Percentiles rank a stretch among this genome's conserved stretches.
These are phyloP conservation scores for Tiliacea citrago DNA, from an alignment of 2,888 invertebrate species.

Conservation along the genomic window DNA sequence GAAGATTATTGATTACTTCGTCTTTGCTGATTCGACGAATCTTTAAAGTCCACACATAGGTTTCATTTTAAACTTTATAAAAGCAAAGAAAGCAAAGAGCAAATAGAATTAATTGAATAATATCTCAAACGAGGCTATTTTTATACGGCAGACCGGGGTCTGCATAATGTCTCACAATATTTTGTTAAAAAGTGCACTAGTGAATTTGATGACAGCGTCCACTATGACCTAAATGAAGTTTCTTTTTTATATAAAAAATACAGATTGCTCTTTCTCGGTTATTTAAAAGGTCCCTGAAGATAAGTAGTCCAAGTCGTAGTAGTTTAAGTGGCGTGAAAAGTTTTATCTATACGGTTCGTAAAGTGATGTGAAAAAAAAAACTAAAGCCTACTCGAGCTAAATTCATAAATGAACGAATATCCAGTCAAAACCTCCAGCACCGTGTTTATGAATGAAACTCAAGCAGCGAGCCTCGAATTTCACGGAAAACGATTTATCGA, in stretches of 20 bases:
- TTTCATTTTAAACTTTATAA: conserved; percentile 1
- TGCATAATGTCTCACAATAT: neutral
- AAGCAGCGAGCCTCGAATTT: conserved; percentile 21
- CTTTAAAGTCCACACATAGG: neutral
- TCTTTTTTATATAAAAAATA: neutral
- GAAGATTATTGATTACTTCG: conserved; percentile 22
- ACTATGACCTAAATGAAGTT: neutral
- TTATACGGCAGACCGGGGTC: neutral
- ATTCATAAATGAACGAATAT: conserved; percentile 23
- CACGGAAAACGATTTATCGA: conserved; percentile 33
- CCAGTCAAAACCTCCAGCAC: conserved; percentile 1
- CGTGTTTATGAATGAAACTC: conserved; percentile 3
- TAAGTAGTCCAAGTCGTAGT: no score
- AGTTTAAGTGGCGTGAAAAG: no score
- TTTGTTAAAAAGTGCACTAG: neutral
- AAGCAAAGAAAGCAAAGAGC: neutral
- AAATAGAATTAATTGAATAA: neutral
- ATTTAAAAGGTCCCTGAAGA: no score
- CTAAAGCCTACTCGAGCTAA: neutral
- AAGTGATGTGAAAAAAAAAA: neutral
- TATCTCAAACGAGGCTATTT: neutral
- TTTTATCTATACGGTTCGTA: neutral
- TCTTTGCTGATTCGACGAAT: conserved; percentile 15
- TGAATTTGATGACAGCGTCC: neutral
- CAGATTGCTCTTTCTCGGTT: no score